phyloP scores from a whole-genome alignment of 2,797 vertebrate genomes.

The Channallabes apus region DNA sequence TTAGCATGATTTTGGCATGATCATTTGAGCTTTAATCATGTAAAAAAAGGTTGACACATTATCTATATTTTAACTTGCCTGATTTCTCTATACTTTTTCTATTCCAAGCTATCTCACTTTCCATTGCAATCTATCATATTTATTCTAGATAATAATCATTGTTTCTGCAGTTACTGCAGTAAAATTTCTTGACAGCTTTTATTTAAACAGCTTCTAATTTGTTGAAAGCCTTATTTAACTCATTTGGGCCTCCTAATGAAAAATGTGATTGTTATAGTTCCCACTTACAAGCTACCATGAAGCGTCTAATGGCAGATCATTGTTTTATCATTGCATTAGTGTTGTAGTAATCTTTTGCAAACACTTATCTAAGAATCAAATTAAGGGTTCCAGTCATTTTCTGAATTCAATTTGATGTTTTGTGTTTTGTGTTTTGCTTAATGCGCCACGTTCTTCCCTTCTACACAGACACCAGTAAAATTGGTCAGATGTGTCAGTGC shows the following conservation, averaged over 20 bases:
- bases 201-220: slow-evolving; percentile 5
- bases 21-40: not conserved
- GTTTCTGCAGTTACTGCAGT: not conserved
- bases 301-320: slow-evolving; percentile 56
- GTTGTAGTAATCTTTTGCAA: slow-evolving; percentile 70
- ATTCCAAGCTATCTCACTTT: not conserved
- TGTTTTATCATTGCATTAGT: slow-evolving; percentile 73
- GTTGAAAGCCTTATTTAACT: slow-evolving; percentile 13
- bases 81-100: not conserved
- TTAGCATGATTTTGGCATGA: not conserved
- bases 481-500: slow-evolving; percentile 80
- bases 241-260: slow-evolving; percentile 42
- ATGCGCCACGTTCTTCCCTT: slow-evolving; percentile 68
- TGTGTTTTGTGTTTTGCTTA: slow-evolving; percentile 77
- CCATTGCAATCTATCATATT: not conserved
- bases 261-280: slow-evolving; percentile 62
- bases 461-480: slow-evolving; percentile 74
- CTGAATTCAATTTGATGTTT: slow-evolving; percentile 75
- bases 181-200: not conserved
- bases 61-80: not conserved
- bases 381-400: slow-evolving; percentile 77
- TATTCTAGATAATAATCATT: not conserved
- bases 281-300: slow-evolving; percentile 70
- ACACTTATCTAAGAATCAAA: slow-evolving; percentile 75
- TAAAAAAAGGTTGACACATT: not conserved